Evolutionary conservation across 2,797 vertebrate species (phyloP), one percentile per base, ranked within the genome.

Genomic region (Gallinago stenura): DNA sequence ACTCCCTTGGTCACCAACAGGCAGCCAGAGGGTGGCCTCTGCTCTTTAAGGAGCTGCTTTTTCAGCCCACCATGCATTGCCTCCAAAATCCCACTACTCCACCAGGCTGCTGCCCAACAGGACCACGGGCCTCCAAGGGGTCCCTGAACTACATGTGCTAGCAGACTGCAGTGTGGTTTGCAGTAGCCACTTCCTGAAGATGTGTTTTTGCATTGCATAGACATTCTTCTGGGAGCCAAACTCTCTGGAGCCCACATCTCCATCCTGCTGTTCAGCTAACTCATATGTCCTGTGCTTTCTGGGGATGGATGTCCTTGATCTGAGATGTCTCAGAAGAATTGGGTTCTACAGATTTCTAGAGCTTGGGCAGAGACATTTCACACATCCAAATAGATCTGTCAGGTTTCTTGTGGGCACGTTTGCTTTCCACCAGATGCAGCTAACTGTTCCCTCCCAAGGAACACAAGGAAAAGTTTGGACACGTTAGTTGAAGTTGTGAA

Each of bases 221-320:
- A 18, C 7, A 15, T 25, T 20, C 33, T 73, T 15, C 30, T 39
- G 15, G 10, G 15, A 66, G 26, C 24, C 28, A 39, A 58, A 8
- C 39, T 78, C 18, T 7, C 33, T 20, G 46, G 41, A 79, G n/a
- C 25, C 46, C 30, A 7, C 15, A 41, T 35, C 45, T 68, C 46
- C 79, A 57, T 9, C 31, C 64, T 22, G 11, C 33, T 35, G 33
- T 35, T 35, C 53, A 25, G 33, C 61, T 69, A 48, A 50, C 15
- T 33, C 21, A 14, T 0, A 3, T 14, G 39, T 10, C 35, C 3
- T 0, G 9, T 9, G 24, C 5, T 86, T 62, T 50, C 28, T 62
- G 30, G 11, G 13, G 2, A 1, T 15, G 13, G 24, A 35, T 41
- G 15, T 15, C 12, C 28, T 62, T 12, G 22, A 48, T 30, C 12